phyloP scores from a whole-genome alignment of 2,797 vertebrate species.

The Dicrostonyx torquatus region DNA sequence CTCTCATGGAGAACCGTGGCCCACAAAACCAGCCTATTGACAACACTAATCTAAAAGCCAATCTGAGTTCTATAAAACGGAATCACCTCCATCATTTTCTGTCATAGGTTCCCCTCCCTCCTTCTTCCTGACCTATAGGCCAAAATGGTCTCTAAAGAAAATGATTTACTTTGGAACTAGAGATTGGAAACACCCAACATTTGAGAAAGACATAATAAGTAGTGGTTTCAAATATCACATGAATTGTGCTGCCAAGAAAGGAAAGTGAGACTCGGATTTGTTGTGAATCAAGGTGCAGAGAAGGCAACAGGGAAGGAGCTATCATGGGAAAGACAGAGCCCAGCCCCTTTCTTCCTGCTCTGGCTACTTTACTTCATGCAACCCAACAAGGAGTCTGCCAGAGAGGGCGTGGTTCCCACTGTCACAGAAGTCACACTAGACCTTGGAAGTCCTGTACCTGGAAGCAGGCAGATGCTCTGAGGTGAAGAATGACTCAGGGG shows the following conservation, averaged over 20 bases:
- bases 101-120: background rate
- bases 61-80: background rate
- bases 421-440: background rate
- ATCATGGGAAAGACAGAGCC: background rate
- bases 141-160: slow-evolving; percentile 31
- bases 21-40: background rate
- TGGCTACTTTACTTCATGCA: background rate
- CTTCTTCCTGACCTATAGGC: background rate
- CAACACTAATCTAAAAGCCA: background rate
- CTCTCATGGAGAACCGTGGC: background rate
- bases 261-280: background rate
- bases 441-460: background rate
- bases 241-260: background rate
- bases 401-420: background rate
- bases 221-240: background rate
- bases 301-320: background rate
- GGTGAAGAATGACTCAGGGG: background rate
- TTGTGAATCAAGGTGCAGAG: background rate
- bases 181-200: background rate
- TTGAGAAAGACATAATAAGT: background rate
- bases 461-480: background rate
- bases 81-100: background rate
- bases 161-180: slow-evolving; percentile 26
- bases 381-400: background rate
- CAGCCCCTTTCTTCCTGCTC: background rate